A percentile compares a stretch with the other conserved stretches of the same genome.
phyloP scores from a whole-genome alignment of 2,888 invertebrate species.

The Chrysomela aeneicollis region DNA sequence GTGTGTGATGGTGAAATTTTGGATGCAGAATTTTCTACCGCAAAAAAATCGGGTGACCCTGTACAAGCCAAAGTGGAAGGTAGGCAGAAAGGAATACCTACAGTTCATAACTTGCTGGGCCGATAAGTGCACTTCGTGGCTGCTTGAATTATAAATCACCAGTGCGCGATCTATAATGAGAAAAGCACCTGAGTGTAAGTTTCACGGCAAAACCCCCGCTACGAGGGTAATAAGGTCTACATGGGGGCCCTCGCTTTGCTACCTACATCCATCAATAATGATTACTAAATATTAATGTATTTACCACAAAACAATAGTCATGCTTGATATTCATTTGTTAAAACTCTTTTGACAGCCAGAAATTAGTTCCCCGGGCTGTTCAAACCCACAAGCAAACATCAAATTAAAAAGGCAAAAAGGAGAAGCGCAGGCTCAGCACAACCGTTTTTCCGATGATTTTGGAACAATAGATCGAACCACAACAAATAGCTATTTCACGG shows the following conservation, averaged over 20 bases:
- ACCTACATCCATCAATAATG: slow-evolving; percentile 60
- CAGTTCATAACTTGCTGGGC: slow-evolving; percentile 37
- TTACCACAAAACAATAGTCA: slow-evolving; percentile 48
- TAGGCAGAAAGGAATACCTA: slow-evolving; percentile 23
- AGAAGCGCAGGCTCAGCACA: too few species aligned
- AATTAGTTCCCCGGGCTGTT: slow-evolving; percentile 32
- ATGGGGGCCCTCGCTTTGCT: slow-evolving; percentile 55
- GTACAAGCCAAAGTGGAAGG: not conserved
- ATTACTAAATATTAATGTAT: slow-evolving; percentile 57
- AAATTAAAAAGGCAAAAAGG: not conserved
- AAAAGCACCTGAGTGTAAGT: slow-evolving; percentile 54
- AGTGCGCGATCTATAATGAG: slow-evolving; percentile 49
- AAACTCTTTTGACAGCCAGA: slow-evolving; percentile 42
- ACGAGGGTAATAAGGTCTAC: slow-evolving; percentile 59
- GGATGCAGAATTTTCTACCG: too few species aligned
- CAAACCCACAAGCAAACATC: slow-evolving; percentile 31
- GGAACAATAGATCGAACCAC: not conserved
- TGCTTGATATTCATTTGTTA: slow-evolving; percentile 49
- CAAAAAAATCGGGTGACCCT: not conserved
- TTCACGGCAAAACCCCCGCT: slow-evolving; percentile 56
- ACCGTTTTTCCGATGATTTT: not conserved
- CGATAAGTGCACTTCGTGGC: slow-evolving; percentile 41
- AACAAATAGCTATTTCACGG: not conserved
- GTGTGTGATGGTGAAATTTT: too few species aligned
- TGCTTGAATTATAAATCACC: slow-evolving; percentile 48